phyloP scores from a whole-genome alignment of 1,140 invertebrate genomes.

The Aricia agestis region DNA sequence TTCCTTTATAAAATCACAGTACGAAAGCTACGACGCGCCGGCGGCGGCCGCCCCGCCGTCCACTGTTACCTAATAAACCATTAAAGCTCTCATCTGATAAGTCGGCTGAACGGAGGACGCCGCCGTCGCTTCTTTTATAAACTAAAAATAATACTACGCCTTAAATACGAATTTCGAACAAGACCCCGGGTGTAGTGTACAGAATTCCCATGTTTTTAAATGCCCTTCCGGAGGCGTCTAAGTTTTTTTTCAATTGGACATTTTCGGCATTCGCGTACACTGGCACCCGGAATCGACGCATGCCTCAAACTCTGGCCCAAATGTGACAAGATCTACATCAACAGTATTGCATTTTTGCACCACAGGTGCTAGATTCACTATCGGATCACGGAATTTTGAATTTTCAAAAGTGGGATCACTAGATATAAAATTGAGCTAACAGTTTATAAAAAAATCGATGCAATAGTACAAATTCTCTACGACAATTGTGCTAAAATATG shows the following conservation, averaged over 20 bases:
- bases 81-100: conserved; percentile 30
- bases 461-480: conserved; percentile 9
- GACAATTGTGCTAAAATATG: conserved; percentile 7
- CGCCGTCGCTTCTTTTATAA: conserved; percentile 3
- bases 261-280: not conserved
- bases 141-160: conserved; percentile 21
- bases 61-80: conserved; percentile 14
- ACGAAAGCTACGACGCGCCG: conserved; percentile 24
- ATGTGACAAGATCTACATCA: not conserved
- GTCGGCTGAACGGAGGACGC: not conserved
- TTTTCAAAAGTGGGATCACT: conserved; percentile 26
- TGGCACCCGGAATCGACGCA: not conserved
- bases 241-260: not conserved
- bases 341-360: not conserved
- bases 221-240: not conserved
- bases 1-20: conserved; percentile 33
- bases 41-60: conserved; percentile 17
- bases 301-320: conserved; percentile 7
- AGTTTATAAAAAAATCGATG: not conserved
- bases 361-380: not conserved
- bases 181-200: not conserved
- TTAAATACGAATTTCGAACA: conserved; percentile 21
- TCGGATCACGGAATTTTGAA: conserved; percentile 25
- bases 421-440: conserved; percentile 11
- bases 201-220: not conserved